A percentile compares a stretch with the other conserved stretches of the same genome.
These are phyloP conservation scores for Prosapia bicincta DNA, from an alignment of 2,888 invertebrate species.

Conservation along the genomic window DNA sequence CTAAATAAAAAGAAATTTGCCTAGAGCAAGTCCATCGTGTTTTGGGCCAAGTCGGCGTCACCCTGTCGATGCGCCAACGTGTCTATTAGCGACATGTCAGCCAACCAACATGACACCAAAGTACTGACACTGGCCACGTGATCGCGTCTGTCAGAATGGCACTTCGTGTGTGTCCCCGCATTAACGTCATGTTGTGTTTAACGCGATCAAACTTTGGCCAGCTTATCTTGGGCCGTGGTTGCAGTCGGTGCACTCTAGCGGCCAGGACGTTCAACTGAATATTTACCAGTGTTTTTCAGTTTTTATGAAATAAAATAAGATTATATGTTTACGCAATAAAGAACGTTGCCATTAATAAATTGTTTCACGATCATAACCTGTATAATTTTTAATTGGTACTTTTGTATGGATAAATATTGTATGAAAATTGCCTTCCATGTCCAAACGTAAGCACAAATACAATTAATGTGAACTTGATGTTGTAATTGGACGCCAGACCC, in stretches of 20 bases:
- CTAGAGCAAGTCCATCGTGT: too few relatives aligned
- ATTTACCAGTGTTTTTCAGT: not conserved
- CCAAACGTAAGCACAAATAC: too few relatives aligned
- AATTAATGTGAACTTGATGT: too few relatives aligned
- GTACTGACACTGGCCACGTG: not conserved
- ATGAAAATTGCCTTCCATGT: too few relatives aligned
- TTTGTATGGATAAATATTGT: too few relatives aligned
- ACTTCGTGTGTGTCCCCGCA: not conserved
- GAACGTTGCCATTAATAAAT: not conserved
- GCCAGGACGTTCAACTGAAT: not conserved
- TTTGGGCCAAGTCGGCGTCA: too few relatives aligned
- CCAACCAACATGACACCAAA: not conserved
- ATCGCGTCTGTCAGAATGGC: not conserved
- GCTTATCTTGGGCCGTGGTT: not conserved
- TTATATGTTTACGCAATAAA: not conserved
- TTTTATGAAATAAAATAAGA: not conserved
- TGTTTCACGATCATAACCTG: too few relatives aligned
- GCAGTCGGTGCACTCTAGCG: not conserved
- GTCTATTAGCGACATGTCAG: not conserved
- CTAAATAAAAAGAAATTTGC: too few relatives aligned
- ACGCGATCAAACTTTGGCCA: not conserved
- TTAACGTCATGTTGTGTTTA: not conserved
- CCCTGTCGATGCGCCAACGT: too few relatives aligned
- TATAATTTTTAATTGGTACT: too few relatives aligned
- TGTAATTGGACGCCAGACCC: too few relatives aligned